Evolutionary conservation across 1,140 invertebrate species (phyloP), one percentile per base, ranked within the genome.

Genomic region (Caenorhabditis latens): DNA sequence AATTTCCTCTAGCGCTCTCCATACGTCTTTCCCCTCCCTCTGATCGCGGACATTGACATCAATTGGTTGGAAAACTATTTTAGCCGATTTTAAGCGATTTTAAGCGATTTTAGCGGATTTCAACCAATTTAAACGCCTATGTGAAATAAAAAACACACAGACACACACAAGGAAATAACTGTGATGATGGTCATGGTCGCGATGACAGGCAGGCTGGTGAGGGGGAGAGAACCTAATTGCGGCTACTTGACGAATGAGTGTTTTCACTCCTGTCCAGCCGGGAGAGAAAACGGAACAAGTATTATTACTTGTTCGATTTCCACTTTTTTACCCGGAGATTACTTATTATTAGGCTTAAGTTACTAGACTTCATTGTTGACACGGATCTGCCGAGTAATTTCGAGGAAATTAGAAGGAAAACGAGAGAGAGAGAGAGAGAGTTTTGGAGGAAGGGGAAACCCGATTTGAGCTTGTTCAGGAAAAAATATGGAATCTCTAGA

Each of bases 231-330:
- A 71, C 65, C 65, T 71, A 71, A 71, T 71, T 71, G 65, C 65
- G 40, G 65, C 65, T 71, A 71, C 65, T 71, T 71, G 65, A 71
- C 61, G 24, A 63, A 32, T 13, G 24, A 21, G 57, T 63, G 61
- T 63, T 63, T 63, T 63, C 61, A 63, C 24, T n/a, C 0, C 55
- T 63, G 11, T 32, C n/a, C 11, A 4, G 19, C 11, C 11, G 2
- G 21, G 61, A 19, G 42, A 46, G 43, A 71, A 71, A 71, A 71
- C 65, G 65, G 65, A 71, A 71, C 65, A 71, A 71, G 65, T 71
- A 71, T 71, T 71, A 71, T 71, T 71, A 71, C 65, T 48, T 71
- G 43, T 48, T 65, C 24, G 19, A 9, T 65, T 65, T n/a, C 13
- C 21, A 32, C 21, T 42, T 65, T n/a, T 40, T 65, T 71, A 71